Evolutionary conservation across 2,113 vertebrate genomes (phyloP).

Genomic region (Dolichallabes microphthalmus): DNA sequence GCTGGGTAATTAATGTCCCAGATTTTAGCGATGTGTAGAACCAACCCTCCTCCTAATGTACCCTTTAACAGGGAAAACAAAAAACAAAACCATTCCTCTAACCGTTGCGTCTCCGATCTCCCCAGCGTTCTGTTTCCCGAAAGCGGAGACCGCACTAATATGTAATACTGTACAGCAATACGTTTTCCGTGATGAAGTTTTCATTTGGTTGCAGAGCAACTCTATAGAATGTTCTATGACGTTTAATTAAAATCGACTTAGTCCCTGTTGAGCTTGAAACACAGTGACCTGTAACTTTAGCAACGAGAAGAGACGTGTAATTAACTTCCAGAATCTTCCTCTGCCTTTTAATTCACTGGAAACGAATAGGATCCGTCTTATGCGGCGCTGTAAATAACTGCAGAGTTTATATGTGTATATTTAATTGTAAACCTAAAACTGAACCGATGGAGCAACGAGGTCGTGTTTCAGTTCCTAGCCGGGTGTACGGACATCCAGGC

Average conservation of each 20-base stretch:
- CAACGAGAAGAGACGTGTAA: conserved; percentile 73
- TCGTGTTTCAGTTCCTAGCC: conserved; percentile 44
- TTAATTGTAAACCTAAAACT: conserved; percentile 68
- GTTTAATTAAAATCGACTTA: conserved; percentile 73
- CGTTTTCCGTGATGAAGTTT: conserved; percentile 72
- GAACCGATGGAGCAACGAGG: conserved; percentile 14
- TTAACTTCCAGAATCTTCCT: conserved; percentile 63
- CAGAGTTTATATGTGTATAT: conserved; percentile 66
- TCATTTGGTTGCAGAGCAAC: conserved; percentile 90
- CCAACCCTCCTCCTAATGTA: conserved; percentile 7
- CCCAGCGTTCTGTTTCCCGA: background rate
- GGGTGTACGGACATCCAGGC: conserved; percentile 39
- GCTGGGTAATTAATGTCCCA: conserved; percentile 15
- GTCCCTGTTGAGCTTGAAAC: conserved; percentile 76
- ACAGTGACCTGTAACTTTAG: conserved; percentile 77
- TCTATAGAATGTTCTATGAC: conserved; percentile 76
- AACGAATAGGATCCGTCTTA: conserved; percentile 72
- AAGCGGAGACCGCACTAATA: conserved; percentile 12
- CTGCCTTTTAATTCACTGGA: conserved; percentile 73
- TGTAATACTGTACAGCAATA: conserved; percentile 62
- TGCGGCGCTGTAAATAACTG: conserved; percentile 72
- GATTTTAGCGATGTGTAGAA: conserved; percentile 20
- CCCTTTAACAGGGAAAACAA: conserved; percentile 8
- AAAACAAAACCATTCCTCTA: conserved; percentile 26
- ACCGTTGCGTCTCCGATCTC: conserved; percentile 1